A percentile compares a stretch with the other conserved stretches of the same genome.
Conservation (phyloP, 2,113 vertebrate species). For the Psephotus haematonotus region DNA sequence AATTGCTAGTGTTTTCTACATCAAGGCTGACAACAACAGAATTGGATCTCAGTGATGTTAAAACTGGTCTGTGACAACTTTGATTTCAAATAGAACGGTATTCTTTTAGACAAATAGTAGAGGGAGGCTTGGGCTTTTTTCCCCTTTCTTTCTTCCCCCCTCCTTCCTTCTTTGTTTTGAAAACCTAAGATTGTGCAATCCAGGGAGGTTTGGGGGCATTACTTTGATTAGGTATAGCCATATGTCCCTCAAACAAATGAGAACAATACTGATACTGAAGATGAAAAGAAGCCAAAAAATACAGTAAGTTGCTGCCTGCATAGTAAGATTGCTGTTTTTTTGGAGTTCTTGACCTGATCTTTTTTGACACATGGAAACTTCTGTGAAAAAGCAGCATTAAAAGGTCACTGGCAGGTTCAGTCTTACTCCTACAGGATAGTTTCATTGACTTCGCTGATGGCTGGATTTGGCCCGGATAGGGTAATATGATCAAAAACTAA, state of each 20-base stretch:
- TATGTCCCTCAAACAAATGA: neutral
- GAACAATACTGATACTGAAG: neutral
- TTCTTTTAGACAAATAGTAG: neutral
- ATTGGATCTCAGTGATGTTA: neutral
- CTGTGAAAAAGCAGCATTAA: neutral
- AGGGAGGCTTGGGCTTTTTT: neutral
- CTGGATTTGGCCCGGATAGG: neutral
- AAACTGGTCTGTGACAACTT: neutral
- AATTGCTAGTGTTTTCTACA: neutral
- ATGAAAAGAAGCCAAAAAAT: neutral
- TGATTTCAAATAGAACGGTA: neutral
- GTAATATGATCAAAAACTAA: neutral
- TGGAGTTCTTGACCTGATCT: neutral
- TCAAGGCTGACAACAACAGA: neutral
- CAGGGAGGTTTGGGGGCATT: neutral
- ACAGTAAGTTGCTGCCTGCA: neutral
- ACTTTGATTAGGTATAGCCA: neutral
- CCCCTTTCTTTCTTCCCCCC: neutral
- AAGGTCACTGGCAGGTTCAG: neutral
- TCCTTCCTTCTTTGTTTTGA: neutral
- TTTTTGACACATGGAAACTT: neutral
- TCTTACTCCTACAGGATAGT: neutral
- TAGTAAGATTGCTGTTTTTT: neutral
- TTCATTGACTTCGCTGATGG: neutral
- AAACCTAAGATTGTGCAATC: neutral